Base-by-base conservation (phyloP, 2,888 invertebrate species). In the Chesias legatella region DNA sequence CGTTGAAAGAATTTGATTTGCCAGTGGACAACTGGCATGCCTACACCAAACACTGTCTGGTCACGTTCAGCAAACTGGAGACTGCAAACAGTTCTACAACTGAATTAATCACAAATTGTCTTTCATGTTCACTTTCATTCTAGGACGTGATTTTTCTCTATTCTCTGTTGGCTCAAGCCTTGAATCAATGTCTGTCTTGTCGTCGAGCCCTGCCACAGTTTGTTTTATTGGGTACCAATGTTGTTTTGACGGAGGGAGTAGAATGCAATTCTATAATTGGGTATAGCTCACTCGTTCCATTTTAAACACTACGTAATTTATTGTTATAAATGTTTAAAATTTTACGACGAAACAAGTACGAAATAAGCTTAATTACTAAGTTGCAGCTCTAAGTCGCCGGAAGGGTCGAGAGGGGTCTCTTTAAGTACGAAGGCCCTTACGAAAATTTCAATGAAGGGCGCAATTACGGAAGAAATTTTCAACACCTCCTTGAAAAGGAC, bases 311-410 rank as follows among this genome's bases (percentile, higher is more conserved):
- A 27, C 10, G 20, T 32, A 13, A 24, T 34, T 13, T 44, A n/a
- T 3, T 10, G 29, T 32, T n/a, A 67, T 65, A 74, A 75, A 73
- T 75, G 68, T 67, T 64, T 59, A 56, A 71, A 74, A 3, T 17
- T 17, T 17, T 3, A 77, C 67, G 68, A 76, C 71, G 71, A 74
- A 79, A 79, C 79, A 79, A 76, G 67, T 57, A 67, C 74, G 69
- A 84, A 84, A 85, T 84, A 76, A 81, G 83, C 82, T 82, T 81
- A 83, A 83, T 84, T 82, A 86, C 74, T 69, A 72, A 79, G 75
- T 82, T 79, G 74, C 67, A 58, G 67, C 81, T 77, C 73, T 72
- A 62, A 74, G 64, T 73, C 73, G 67, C 67, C 72, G 63, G 56
- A 67, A 73, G 71, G 76, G 69, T 63, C 68, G 60, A 60, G 71